A percentile compares a stretch with the other conserved stretches of the same genome.
Evolutionary conservation across 1,140 invertebrate species (phyloP).

Genomic region (Olivierus martensii): DNA sequence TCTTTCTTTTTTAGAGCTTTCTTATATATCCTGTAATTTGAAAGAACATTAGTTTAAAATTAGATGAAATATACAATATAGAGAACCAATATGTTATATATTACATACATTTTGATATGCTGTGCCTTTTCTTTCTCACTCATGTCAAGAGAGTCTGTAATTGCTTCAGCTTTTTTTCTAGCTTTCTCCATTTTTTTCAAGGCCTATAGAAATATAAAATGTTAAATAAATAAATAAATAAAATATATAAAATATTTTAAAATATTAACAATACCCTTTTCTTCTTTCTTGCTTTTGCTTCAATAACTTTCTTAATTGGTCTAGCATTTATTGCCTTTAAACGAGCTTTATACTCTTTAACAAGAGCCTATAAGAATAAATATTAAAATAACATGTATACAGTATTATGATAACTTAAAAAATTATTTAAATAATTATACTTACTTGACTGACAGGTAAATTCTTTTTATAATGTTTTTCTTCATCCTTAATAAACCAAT

Average conservation of each 20-base stretch:
- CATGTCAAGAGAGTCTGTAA: constrained; percentile 81
- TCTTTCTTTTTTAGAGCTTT: constrained; percentile 60
- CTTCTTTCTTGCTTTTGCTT: constrained; percentile 97
- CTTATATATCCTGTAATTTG: constrained; percentile 64
- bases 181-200: constrained; percentile 76
- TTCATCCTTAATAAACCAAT: constrained; percentile 95
- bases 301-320: constrained; percentile 95
- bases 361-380: constrained; percentile 29
- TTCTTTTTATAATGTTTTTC: constrained; percentile 58
- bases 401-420: neutral
- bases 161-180: constrained; percentile 84
- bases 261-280: constrained; percentile 43
- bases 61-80: constrained; percentile 6
- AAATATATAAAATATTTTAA: neutral
- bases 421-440: neutral
- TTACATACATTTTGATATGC: constrained; percentile 70
- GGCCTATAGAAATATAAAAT: constrained; percentile 21
- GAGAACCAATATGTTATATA: constrained; percentile 1
- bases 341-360: constrained; percentile 38
- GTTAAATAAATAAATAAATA: neutral
- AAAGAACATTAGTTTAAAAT: constrained; percentile 13
- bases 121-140: constrained; percentile 79
- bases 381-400: neutral
- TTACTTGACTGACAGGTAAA: constrained; percentile 17
- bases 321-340: constrained; percentile 78